These are phyloP conservation scores for Euwallacea fornicatus DNA, from an alignment of 1,140 invertebrate species.

Conservation along the genomic window DNA sequence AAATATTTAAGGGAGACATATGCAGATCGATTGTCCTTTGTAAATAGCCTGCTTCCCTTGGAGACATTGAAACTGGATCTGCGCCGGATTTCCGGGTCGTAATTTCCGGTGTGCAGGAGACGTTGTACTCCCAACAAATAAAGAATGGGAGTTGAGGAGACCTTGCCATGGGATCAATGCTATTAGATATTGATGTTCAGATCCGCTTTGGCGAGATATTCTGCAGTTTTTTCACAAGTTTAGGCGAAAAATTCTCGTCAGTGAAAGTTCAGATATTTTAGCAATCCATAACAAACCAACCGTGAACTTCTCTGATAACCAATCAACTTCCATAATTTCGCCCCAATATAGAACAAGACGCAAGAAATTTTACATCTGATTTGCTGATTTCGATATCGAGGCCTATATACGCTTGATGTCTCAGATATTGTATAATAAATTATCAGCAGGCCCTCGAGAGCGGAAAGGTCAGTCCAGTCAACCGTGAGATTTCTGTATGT, in stretches of 20 bases:
- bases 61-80: constrained; percentile 31
- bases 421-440: constrained; percentile 19
- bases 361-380: constrained; percentile 27
- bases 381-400: constrained; percentile 26
- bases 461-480: constrained; percentile 24
- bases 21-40: constrained; percentile 22
- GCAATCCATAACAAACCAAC: no score
- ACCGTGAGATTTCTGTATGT: constrained; percentile 29
- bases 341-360: constrained; percentile 6
- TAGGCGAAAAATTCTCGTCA: no score
- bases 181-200: no score
- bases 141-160: no score
- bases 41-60: constrained; percentile 23
- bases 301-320: not conserved
- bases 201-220: no score
- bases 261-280: no score
- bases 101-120: constrained; percentile 26
- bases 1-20: constrained; percentile 1
- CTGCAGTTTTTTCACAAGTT: no score
- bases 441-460: constrained; percentile 15
- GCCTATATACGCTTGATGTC: constrained; percentile 19
- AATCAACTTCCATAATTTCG: not conserved
- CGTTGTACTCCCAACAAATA: constrained; percentile 11
- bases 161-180: no score
- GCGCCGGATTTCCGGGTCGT: constrained; percentile 24